Evolutionary conservation across 2,888 invertebrate species (phyloP), one percentile per base, ranked within the genome.

Genomic region (Apoda limacodes): DNA sequence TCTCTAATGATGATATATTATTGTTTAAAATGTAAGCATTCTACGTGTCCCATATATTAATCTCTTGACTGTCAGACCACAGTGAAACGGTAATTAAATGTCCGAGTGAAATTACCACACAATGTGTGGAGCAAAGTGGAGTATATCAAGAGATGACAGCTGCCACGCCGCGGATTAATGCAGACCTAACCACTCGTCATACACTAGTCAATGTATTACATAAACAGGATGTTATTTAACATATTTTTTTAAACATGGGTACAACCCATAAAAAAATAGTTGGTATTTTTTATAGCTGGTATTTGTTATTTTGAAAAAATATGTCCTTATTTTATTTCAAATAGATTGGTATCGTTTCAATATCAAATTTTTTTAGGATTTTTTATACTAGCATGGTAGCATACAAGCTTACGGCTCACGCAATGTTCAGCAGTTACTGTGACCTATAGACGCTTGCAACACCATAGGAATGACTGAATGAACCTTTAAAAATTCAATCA

Each of bases 11-110:
- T 7, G 7, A 17, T 45, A 50, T 45, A 46, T 45, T 48, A 45
- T 55, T 43, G 50, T 66, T 65, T 59, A 62, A 67, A 70, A 68
- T 56, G 55, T 55, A 54, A 48, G 54, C 56, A 66, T 67, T 53
- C 59, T 60, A 65, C 64, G 68, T 71, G 71, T 69, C 69, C 60
- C 60, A 75, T 76, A 78, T 74, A 76, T 80, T 76, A 71, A 64
- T 69, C 64, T 56, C 54, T 49, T 52, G 45, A 49, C 63, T 67
- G 74, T 68, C 68, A 60, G 66, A 67, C 62, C 63, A 62, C 60
- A 64, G 62, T 61, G 65, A 57, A 58, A 62, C 55, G 66, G 71
- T 68, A 80, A 80, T 80, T 80, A 80, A 72, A 67, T 60, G 65
- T 53, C 49, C 52, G 53, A 52, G 58, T 60, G 50, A 60, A 66